phyloP scores from a whole-genome alignment of 2,797 vertebrate genomes.

The Clamator glandarius region DNA sequence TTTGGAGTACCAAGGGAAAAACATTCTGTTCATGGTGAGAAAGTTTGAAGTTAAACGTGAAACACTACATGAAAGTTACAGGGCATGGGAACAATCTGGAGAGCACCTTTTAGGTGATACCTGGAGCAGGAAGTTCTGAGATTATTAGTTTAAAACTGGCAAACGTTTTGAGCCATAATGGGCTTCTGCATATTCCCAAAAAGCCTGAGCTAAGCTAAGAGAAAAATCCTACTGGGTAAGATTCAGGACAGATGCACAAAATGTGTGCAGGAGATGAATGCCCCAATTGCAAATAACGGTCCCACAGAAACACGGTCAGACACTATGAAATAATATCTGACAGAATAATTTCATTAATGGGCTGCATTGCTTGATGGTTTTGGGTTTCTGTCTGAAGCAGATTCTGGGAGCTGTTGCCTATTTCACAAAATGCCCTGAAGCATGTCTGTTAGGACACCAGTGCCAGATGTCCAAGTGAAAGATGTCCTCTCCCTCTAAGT shows the following conservation, averaged over 20 bases:
- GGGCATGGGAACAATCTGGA: background rate
- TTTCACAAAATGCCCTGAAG: conserved; percentile 54
- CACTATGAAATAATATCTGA: background rate
- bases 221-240: background rate
- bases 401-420: conserved; percentile 39
- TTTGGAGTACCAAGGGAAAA: background rate
- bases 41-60: background rate
- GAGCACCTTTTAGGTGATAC: background rate
- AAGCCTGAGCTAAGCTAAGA: background rate
- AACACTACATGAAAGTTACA: background rate
- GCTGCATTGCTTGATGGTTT: conserved; percentile 11
- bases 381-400: conserved; percentile 39
- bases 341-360: background rate
- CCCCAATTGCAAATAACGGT: background rate
- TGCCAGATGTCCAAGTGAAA: conserved; percentile 61
- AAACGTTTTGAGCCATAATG: background rate
- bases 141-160: background rate
- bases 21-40: background rate
- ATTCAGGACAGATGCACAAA: background rate
- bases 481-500: background rate
- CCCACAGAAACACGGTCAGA: background rate
- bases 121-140: background rate
- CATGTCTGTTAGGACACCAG: conserved; percentile 26
- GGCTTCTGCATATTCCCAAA: background rate
- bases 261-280: background rate